Conservation (phyloP, 2,113 vertebrate species). For the Psilopogon haemacephalus region DNA sequence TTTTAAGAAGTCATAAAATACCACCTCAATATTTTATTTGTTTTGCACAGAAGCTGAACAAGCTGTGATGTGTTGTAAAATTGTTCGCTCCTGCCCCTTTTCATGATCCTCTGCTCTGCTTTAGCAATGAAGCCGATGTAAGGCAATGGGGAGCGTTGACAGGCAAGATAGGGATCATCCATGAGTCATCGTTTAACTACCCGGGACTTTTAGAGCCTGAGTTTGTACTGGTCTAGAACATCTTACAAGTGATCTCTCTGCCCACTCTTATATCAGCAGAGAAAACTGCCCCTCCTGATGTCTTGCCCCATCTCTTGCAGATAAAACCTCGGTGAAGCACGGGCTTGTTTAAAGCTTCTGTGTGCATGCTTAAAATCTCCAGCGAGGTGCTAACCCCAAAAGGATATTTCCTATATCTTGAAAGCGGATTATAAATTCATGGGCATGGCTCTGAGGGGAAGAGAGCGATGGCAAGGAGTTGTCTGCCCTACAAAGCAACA, state of each 20-base stretch:
- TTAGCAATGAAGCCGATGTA: not conserved
- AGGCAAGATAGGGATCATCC: not conserved
- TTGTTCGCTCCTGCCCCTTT: not conserved
- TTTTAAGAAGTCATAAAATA: not conserved
- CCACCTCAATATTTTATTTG: not conserved
- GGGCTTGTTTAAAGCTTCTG: not conserved
- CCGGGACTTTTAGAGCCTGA: not conserved
- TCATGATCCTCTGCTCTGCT: not conserved
- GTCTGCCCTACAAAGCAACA: not conserved
- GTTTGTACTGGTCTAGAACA: not conserved
- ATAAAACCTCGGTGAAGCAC: not conserved
- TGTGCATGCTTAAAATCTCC: not conserved
- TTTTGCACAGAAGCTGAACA: not conserved
- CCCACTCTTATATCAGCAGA: not conserved
- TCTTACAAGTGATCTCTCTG: not conserved
- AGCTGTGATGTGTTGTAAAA: not conserved
- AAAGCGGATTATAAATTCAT: slow-evolving; percentile 38
- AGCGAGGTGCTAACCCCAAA: slow-evolving; percentile 33
- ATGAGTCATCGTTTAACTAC: not conserved
- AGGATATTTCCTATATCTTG: not conserved
- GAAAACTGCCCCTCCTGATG: not conserved
- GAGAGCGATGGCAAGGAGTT: not conserved
- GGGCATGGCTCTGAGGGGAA: not conserved
- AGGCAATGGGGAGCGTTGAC: not conserved
- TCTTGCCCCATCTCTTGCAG: not conserved